Evolutionary conservation across 2,797 vertebrate species (phyloP), one percentile per base, ranked within the genome.

Genomic region (Liasis olivaceus): DNA sequence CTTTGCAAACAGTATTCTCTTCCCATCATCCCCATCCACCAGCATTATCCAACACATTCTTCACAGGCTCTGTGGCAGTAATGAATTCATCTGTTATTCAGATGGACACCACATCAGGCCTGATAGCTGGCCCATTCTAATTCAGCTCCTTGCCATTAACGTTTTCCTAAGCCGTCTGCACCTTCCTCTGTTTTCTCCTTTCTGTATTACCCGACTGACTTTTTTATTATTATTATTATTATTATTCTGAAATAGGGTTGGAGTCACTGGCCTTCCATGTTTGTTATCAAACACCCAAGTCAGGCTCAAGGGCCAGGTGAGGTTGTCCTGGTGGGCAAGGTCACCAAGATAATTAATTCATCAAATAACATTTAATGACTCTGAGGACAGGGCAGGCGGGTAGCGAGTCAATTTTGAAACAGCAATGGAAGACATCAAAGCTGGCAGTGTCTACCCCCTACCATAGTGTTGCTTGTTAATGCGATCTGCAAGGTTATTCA

Each of bases 11-110:
- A 5, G 42, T 90, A 94, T 59, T 0, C 0, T 54, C 1, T 0
- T 93, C 31, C 95, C 87, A 93, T 12, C 84, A 92, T 95, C 95
- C 56, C 94, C 94, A 93, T 96, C 59, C 1, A 12, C 93, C 91
- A 93, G 89, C 81, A 90, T 59, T 90, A 91, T 91, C 81, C 89
- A 8, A 31, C 64, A 36, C 89, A 94, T 95, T 95, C 94, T 94
- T 94, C 94, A 94, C 94, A 95, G 88, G 66, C 87, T 96, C 91
- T 95, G 93, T 95, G 90, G 31, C 89, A 89, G 59, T 95, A 96
- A 97, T 96, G 91, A 96, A 95, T 95, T 60, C 92, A 93, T 88
- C 95, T 96, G 95, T 94, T 96, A 96, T 95, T 96, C 95, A 95
- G 94, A 91, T 93, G 93, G 91, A 47, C 89, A 94, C 95, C 91